phyloP scores from a whole-genome alignment of 1,140 invertebrate species.

The Bacillus rossius region DNA sequence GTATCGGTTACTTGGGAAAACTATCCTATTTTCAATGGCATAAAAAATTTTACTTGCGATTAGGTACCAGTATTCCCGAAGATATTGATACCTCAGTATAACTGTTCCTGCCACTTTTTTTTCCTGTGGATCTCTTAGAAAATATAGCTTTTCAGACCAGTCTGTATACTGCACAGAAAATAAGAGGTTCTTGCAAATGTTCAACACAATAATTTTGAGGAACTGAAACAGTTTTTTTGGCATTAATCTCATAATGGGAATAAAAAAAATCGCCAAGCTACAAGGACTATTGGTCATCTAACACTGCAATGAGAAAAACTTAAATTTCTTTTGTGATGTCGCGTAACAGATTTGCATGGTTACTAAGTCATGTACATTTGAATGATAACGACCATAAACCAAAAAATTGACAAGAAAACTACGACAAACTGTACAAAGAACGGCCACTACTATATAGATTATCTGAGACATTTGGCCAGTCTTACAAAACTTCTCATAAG shows the following conservation, averaged over 20 bases:
- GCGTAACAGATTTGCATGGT: conserved; percentile 38
- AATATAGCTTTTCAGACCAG: too few relatives aligned
- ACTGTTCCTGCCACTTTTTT: too few relatives aligned
- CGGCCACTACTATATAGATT: conserved; percentile 13
- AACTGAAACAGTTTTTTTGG: conserved; percentile 28
- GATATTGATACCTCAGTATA: too few relatives aligned
- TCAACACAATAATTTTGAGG: conserved; percentile 16
- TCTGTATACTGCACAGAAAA: too few relatives aligned
- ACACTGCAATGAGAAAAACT: conserved; percentile 33
- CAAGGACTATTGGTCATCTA: conserved; percentile 35
- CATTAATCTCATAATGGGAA: conserved; percentile 31
- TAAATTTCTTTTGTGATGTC: conserved; percentile 37
- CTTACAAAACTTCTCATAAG: neutral
- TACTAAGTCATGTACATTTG: conserved; percentile 24
- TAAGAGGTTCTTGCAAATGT: neutral
- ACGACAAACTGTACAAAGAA: conserved; percentile 24
- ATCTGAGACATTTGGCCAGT: conserved; percentile 7
- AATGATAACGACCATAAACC: conserved; percentile 11
- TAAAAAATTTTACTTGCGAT: too few relatives aligned
- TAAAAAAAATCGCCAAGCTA: conserved; percentile 27
- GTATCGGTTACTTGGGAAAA: too few relatives aligned
- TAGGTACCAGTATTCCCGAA: too few relatives aligned
- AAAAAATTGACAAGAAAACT: conserved; percentile 11
- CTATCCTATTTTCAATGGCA: too few relatives aligned
- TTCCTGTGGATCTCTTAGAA: too few relatives aligned